Conservation (phyloP, 1,140 invertebrate species). For the Papilio glaucus region DNA sequence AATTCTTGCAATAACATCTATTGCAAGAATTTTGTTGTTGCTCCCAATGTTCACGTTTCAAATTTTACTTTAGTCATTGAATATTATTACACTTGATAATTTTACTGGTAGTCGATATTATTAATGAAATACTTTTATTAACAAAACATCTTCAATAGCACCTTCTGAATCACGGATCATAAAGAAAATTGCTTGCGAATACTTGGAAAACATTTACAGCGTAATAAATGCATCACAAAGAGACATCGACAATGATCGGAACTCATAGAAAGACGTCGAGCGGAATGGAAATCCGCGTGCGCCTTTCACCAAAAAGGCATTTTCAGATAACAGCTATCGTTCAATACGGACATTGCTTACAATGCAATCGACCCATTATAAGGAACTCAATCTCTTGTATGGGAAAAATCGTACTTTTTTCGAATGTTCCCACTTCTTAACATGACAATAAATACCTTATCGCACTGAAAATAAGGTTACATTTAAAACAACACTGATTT, state of each 20-base stretch:
- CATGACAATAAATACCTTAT: neutral
- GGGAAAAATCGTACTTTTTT: slow-evolving; percentile 25
- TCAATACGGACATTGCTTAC: slow-evolving; percentile 63
- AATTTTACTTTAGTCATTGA: no score
- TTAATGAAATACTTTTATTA: no score
- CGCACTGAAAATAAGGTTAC: neutral
- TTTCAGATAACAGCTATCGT: slow-evolving; percentile 60
- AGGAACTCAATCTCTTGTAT: slow-evolving; percentile 60
- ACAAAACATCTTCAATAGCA: neutral
- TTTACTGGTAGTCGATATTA: no score
- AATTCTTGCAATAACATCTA: no score
- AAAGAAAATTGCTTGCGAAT: slow-evolving; percentile 18
- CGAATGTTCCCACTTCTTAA: no score
- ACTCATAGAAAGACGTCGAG: slow-evolving; percentile 42
- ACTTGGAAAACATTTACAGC: slow-evolving; percentile 36
- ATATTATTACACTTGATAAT: no score
- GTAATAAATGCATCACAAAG: slow-evolving; percentile 49
- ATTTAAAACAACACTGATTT: neutral
- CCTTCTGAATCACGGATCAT: slow-evolving; percentile 7
- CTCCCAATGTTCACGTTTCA: no score
- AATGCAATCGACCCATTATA: slow-evolving; percentile 72
- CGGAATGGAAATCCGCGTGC: slow-evolving; percentile 34
- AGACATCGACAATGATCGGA: slow-evolving; percentile 51
- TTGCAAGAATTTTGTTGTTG: no score
- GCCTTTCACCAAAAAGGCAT: slow-evolving; percentile 66